Base-by-base conservation (phyloP, 2,888 invertebrate species). In the Allolobophora icterica region DNA sequence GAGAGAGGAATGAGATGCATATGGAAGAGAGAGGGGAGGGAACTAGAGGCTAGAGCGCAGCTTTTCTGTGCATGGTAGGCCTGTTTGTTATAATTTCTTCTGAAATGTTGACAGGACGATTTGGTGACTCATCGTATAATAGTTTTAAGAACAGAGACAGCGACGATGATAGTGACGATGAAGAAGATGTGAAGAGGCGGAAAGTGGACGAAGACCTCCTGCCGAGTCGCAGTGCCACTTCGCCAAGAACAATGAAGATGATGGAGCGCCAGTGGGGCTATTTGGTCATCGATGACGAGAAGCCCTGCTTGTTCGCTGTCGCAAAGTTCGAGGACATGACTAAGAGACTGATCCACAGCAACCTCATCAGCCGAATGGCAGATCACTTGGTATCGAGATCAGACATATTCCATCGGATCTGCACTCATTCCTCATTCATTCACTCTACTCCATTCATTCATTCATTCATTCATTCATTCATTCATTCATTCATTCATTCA, bases 271-370 rank as follows among this genome's bases (percentile, higher is more conserved):
- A 91, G 58, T 94, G 93, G 91, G 94, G 92, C 89, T 92, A 92
- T 91, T 84, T 94, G 34, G 92, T 93, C 0, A 89, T 92, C 24
- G 58, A 91, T 17, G 92, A 92, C 45, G 91, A 92, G 89, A 94
- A 94, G 90, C 94, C 94, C 3, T 93, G 93, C 90, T 90, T 94
- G 38, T 94, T 91, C 90, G 92, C 93, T 30, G 87, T 89, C 33
- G 89, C 91, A 34, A 87, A 91, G 38, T 93, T 92, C 90, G 94
- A 94, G 89, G 94, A 94, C 89, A 90, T 92, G 83, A 58, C 93
- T 5, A 92, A 93, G 84, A 90, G 94, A 35, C 91, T 93, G 17
- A 92, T 91, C 90, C 93, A 93, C 89, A 92, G 92, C 58, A 94
- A 94, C 89, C 91, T 93, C 71, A 84, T 94, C 38, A 91, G 92